Conservation (phyloP, 1,140 invertebrate species). For the Antheraea pernyi region DNA sequence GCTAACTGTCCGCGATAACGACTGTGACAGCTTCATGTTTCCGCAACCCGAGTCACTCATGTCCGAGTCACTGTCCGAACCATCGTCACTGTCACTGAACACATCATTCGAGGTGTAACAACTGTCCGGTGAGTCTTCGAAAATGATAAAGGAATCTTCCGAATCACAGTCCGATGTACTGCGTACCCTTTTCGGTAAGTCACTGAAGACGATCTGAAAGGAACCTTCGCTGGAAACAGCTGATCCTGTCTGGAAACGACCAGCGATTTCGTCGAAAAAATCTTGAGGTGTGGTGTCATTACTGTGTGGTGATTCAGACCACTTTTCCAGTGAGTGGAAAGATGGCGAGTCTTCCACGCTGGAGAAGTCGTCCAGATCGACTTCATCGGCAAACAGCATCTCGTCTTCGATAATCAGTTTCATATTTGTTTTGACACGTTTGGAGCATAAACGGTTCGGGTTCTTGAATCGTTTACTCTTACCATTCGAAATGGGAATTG, state of each 20-base stretch:
- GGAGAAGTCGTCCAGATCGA: slow-evolving; percentile 26
- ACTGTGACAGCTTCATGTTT: slow-evolving; percentile 37
- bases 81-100: slow-evolving; percentile 53
- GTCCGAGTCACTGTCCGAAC: slow-evolving; percentile 51
- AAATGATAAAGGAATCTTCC: slow-evolving; percentile 68
- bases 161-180: slow-evolving; percentile 65
- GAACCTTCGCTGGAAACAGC: slow-evolving; percentile 62
- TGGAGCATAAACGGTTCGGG: slow-evolving; percentile 18
- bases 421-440: slow-evolving; percentile 25
- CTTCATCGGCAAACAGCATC: slow-evolving; percentile 35
- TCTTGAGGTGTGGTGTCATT: slow-evolving; percentile 17
- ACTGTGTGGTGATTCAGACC: slow-evolving; percentile 12
- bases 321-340: slow-evolving; percentile 23
- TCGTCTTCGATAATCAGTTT: slow-evolving; percentile 32
- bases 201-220: slow-evolving; percentile 68
- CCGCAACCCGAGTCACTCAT: slow-evolving; percentile 43
- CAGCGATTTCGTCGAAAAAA: slow-evolving; percentile 61
- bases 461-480: slow-evolving; percentile 35
- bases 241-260: slow-evolving; percentile 53
- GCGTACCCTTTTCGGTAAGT: slow-evolving; percentile 35
- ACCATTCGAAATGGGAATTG: slow-evolving; percentile 27
- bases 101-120: slow-evolving; percentile 66
- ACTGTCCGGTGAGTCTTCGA: slow-evolving; percentile 62
- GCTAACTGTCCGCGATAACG: slow-evolving; percentile 52
- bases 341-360: slow-evolving; percentile 37